Evolutionary conservation across 2,888 invertebrate species (phyloP), one percentile per base, ranked within the genome.

Genomic region (Spisula subtruncata): DNA sequence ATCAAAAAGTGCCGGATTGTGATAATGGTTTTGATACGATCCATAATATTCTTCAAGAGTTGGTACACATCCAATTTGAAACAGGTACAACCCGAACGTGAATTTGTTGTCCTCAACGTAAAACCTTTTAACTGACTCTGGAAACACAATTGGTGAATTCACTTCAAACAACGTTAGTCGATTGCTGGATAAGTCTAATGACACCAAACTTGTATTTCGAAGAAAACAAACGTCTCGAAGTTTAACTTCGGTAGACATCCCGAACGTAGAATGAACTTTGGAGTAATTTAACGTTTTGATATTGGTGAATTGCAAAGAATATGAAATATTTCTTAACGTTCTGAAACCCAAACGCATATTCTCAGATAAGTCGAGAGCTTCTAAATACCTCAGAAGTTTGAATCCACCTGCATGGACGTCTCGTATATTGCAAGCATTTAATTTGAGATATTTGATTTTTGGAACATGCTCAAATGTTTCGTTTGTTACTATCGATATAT

Each of bases 201-300:
- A 89, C 48, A 46, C 60, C 14, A 92, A 25, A 5, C 84, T 83
- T 66, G 89, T 91, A 79, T 92, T 92, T 41, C 80, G 20, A 4
- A 92, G 41, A 56, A 81, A 92, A 71, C 92, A 91, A 5, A 92
- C n/a, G 56, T 92, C 89, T n/a, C 79, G 56, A 25, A 81, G 79
- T 0, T 20, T 56, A 18, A 92, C 0, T 29, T 80, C 16, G 0
- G 86, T 89, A 18, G 86, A 79, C 0, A 86, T 12, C 8, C 90
- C 92, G 25, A 90, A 92, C 10, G 90, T 89, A 4, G 56, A 80
- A 71, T 89, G 81, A 16, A 88, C 82, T 16, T 88, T 71, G 0
- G 90, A 88, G 51, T 80, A 84, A 81, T 90, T 88, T 18, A 92
- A 41, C 29, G 60, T 54, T 29, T 86, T 60, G 2, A 90, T 92